A percentile compares a stretch with the other conserved stretches of the same genome.
Conservation (phyloP, 2,797 vertebrate species). For the Mus minutoides region DNA sequence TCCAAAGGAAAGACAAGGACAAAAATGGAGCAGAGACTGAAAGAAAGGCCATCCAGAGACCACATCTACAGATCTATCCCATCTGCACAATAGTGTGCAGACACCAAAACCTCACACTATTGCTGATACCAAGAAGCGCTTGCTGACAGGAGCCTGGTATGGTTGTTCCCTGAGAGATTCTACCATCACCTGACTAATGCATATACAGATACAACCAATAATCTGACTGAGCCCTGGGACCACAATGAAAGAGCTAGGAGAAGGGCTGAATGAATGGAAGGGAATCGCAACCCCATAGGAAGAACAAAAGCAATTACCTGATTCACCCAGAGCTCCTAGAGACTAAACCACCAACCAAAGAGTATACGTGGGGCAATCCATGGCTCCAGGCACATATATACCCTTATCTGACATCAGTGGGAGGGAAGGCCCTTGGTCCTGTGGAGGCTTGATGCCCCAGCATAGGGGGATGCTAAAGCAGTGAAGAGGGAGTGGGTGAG, state of each 20-base stretch:
- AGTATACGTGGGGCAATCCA: not conserved
- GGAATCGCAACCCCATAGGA: not conserved
- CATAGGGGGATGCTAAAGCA: not conserved
- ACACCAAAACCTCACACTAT: not conserved
- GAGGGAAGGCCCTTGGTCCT: not conserved
- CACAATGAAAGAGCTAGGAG: not conserved
- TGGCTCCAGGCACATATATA: not conserved
- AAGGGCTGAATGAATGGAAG: not conserved
- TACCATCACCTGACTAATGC: not conserved
- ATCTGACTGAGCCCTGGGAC: not conserved
- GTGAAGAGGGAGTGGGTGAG: not conserved
- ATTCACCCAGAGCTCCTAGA: not conserved
- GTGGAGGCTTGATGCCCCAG: not conserved
- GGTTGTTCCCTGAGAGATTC: not conserved
- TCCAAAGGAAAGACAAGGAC: not conserved
- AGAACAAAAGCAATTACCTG: not conserved
- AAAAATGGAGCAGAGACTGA: not conserved
- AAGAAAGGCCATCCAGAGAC: not conserved
- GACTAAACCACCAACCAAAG: not conserved
- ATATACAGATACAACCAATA: not conserved
- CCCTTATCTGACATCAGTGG: too few relatives aligned
- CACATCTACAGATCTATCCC: not conserved
- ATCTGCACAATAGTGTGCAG: not conserved
- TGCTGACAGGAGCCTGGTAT: not conserved
- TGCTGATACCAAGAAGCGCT: not conserved